phyloP scores from a whole-genome alignment of 2,797 vertebrate species.

The Calcarius lapponicus region DNA sequence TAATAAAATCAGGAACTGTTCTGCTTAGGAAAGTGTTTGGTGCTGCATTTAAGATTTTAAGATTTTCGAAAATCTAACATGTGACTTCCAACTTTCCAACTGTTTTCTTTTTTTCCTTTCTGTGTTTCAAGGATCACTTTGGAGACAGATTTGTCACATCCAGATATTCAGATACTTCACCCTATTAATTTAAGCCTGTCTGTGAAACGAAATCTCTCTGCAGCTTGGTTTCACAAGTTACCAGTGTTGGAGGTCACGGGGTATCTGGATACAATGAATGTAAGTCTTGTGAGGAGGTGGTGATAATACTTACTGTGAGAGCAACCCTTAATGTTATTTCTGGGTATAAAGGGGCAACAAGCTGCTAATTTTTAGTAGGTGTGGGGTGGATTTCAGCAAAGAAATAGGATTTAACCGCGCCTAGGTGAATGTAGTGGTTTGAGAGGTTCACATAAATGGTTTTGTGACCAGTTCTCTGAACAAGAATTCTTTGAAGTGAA shows the following conservation, averaged over 20 bases:
- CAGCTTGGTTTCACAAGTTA: conserved; percentile 87
- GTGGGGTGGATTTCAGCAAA: background rate
- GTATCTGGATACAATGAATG: conserved; percentile 86
- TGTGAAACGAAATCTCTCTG: conserved; percentile 89
- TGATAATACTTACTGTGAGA: background rate
- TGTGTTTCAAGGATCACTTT: conserved; percentile 76
- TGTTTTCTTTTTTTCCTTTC: background rate
- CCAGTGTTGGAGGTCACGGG: conserved; percentile 87
- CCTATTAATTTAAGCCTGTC: conserved; percentile 90
- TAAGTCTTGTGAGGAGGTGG: conserved; percentile 69
- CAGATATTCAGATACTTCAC: conserved; percentile 87
- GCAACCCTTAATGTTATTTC: background rate
- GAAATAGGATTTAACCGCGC: background rate
- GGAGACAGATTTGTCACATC: conserved; percentile 64
- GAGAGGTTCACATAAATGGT: background rate
- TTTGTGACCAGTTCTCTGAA: background rate
- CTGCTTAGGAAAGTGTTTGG: background rate
- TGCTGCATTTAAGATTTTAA: background rate
- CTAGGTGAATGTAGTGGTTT: background rate
- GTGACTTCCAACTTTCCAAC: background rate
- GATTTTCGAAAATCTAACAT: fast-evolving
- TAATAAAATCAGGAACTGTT: background rate
- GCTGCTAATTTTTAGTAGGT: background rate
- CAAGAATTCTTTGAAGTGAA: background rate
- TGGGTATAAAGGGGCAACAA: background rate